Evolutionary conservation across 2,888 invertebrate species (phyloP).

Genomic region (Leucoptera coffeella): DNA sequence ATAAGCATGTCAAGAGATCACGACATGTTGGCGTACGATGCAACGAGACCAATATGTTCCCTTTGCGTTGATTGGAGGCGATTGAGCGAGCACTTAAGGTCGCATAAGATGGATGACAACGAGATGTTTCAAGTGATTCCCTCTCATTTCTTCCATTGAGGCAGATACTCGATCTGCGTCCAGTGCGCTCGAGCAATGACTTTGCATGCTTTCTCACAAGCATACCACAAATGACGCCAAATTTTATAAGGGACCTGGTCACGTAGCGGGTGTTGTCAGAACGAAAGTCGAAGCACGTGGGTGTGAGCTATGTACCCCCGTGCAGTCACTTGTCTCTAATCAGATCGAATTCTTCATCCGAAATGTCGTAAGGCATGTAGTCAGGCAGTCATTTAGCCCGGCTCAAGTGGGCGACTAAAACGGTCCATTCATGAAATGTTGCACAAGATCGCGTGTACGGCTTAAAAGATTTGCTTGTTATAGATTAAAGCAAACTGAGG

Average conservation of each 20-base stretch:
- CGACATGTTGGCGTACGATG: constrained; percentile 5
- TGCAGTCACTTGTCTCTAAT: constrained; percentile 20
- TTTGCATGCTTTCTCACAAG: constrained; percentile 23
- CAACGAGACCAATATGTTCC: constrained; percentile 13
- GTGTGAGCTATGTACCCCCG: constrained; percentile 11
- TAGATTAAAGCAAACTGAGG: too few relatives aligned
- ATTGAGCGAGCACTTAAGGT: constrained; percentile 15
- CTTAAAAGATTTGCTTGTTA: too few relatives aligned
- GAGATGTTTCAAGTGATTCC: constrained; percentile 19
- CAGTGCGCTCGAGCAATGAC: constrained; percentile 13
- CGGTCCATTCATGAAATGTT: too few relatives aligned
- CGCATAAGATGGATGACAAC: constrained; percentile 18
- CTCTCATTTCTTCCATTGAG: constrained; percentile 13
- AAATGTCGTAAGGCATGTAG: constrained; percentile 2
- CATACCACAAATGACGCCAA: too few relatives aligned
- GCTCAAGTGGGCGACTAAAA: too few relatives aligned
- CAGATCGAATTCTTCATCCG: constrained; percentile 14
- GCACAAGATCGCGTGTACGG: too few relatives aligned
- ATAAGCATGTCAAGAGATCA: too few relatives aligned
- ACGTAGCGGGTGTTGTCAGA: constrained; percentile 31
- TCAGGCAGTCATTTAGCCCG: too few relatives aligned
- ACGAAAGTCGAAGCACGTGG: constrained; percentile 44
- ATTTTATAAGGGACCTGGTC: too few relatives aligned
- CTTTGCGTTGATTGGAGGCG: constrained; percentile 14
- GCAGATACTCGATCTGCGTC: constrained; percentile 19